phyloP scores from a whole-genome alignment of 30 jellyfish, hydroid and myxozoan species.

The Calvadosia cruxmelitensis region DNA sequence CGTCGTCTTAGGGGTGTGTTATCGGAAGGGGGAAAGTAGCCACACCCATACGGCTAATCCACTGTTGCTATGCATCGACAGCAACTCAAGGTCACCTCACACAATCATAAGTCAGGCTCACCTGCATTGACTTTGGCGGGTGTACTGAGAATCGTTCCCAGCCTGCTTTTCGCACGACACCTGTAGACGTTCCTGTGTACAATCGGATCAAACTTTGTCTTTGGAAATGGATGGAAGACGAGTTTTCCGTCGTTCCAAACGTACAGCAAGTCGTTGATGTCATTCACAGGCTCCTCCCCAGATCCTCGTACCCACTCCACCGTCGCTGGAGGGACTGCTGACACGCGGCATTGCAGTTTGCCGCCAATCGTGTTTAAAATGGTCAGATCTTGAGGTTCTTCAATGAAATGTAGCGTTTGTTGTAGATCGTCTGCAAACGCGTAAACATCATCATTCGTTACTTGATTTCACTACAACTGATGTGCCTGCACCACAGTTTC shows the following conservation, averaged over 20 bases:
- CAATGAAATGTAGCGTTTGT: conserved; percentile 20
- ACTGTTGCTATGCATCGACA: background rate
- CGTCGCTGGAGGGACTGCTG: conserved; percentile 55
- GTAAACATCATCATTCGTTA: too few relatives aligned
- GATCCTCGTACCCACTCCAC: conserved; percentile 45
- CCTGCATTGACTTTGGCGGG: conserved; percentile 53
- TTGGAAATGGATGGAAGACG: conserved; percentile 47
- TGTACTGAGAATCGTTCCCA: conserved; percentile 57
- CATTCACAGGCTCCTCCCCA: conserved; percentile 36
- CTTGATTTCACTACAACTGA: too few relatives aligned
- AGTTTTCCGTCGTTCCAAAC: conserved; percentile 31
- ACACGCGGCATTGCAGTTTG: conserved; percentile 47
- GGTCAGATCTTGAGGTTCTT: conserved; percentile 35
- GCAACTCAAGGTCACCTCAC: too few relatives aligned
- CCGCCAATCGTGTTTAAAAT: conserved; percentile 62
- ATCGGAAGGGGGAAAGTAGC: too few relatives aligned
- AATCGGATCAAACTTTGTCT: conserved; percentile 8
- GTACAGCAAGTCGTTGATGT: conserved; percentile 32
- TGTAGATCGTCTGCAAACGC: conserved; percentile 2
- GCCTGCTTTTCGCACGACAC: conserved; percentile 45
- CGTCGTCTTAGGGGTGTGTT: too few relatives aligned
- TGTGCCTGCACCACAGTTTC: too few relatives aligned
- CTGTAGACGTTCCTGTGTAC: conserved; percentile 49
- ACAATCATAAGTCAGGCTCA: conserved; percentile 7
- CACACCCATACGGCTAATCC: background rate